Conservation (phyloP, 2,797 vertebrate species). For the Gadopsis bispinosus region DNA sequence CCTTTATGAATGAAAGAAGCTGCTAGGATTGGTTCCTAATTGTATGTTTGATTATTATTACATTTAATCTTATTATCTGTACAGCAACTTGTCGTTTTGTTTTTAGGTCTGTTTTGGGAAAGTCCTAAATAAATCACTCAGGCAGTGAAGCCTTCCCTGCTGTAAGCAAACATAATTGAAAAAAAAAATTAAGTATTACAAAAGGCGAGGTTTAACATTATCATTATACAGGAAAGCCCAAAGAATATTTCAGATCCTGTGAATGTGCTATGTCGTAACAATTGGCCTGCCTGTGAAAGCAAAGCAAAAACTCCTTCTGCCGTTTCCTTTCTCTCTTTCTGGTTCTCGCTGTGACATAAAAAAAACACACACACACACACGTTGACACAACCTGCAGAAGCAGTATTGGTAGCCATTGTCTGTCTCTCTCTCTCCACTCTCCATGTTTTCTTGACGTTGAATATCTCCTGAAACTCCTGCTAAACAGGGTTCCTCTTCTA, state of each 20-base stretch:
- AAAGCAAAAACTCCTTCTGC: slow-evolving; percentile 37
- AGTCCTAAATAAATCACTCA: slow-evolving; percentile 8
- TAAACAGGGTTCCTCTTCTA: slow-evolving; percentile 34
- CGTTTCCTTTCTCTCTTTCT: not conserved
- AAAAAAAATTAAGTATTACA: slow-evolving; percentile 39
- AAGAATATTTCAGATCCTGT: slow-evolving; percentile 41
- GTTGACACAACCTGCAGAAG: slow-evolving; percentile 3
- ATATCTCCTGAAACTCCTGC: slow-evolving; percentile 4
- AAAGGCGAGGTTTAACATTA: slow-evolving; percentile 61
- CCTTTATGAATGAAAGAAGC: slow-evolving; percentile 37
- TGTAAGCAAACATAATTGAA: slow-evolving; percentile 18
- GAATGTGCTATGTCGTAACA: slow-evolving; percentile 62
- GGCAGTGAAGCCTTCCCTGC: not conserved
- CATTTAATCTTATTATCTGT: slow-evolving; percentile 1
- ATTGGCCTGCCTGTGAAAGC: slow-evolving; percentile 36
- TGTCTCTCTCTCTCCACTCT: not conserved
- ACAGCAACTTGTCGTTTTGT: not conserved
- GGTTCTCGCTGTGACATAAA: not conserved
- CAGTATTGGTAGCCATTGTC: not conserved
- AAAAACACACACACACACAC: not conserved
- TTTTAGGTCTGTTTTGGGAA: not conserved
- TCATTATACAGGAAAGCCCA: slow-evolving; percentile 73
- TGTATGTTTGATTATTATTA: slow-evolving; percentile 19
- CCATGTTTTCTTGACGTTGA: slow-evolving; percentile 1
- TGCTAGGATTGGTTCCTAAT: not conserved